Evolutionary conservation across 1,140 invertebrate species (phyloP), one percentile per base, ranked within the genome.

Genomic region (Drosophila pectinifera): DNA sequence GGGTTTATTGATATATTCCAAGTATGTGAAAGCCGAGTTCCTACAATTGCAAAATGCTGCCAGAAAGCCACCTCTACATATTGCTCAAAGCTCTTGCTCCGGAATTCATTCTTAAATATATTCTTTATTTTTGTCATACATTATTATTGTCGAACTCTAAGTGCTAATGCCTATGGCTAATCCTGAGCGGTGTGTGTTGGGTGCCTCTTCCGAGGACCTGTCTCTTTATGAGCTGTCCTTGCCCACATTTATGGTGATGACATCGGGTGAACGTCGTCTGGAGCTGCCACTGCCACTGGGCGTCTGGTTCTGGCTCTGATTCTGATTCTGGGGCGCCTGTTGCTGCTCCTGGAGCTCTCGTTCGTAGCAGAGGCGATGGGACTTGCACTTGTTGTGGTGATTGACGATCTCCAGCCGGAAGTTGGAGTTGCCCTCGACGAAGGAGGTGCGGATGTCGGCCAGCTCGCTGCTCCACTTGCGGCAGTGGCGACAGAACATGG

Each of bases 351-450:
- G 93, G 91, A 91, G 73, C 82, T 94, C 93, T 0, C 93, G 80
- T 43, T 94, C 93, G 45, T 91, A 92, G 77, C 95, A 96, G 55
- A 95, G 83, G 69, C 94, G 94, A 82, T 96, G 95, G n/a, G 95
- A 95, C 90, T 96, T 96, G 83, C 95, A 95, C 83, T 95, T 95
- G 91, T 96, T 95, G 83, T 96, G 95, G 92, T 96, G 95, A 90
- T 96, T 96, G 20, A 96, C 94, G 77, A 96, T 96, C 92, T 96
- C 95, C 34, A 95, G 92, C 57, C 95, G 93, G 92, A 96, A 96
- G 90, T 96, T 96, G 28, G 94, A 94, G 79, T 95, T 96, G n/a
- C 95, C 95, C 73, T 95, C 94, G 4, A 95, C 95, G 78, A 96
- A 96, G 2, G 95, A 96, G 20, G 95, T 96, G 54, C 95, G 93